Percentiles rank a stretch among this genome's conserved stretches.
Conservation (phyloP, 2,888 invertebrate genomes). For the Noctua janthe region DNA sequence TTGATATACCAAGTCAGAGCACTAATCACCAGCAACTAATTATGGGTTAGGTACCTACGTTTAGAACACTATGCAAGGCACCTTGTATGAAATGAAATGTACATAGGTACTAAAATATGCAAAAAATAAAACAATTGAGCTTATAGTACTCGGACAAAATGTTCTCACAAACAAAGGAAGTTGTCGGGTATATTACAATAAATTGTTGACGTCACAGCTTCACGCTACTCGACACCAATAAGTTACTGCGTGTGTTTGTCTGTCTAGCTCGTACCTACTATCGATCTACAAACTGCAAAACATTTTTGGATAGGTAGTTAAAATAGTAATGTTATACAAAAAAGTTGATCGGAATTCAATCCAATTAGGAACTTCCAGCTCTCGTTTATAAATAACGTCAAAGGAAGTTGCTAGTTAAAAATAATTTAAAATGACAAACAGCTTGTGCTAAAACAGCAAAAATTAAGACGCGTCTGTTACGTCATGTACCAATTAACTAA, state of each 20-base stretch:
- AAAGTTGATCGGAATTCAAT: background rate
- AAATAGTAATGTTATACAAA: background rate
- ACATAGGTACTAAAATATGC: background rate
- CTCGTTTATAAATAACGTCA: background rate
- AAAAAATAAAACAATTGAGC: constrained; percentile 7
- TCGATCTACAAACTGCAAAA: constrained; percentile 13
- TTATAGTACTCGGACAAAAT: background rate
- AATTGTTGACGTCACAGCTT: constrained; percentile 35
- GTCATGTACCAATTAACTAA: constrained; percentile 16
- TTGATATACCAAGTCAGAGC: background rate
- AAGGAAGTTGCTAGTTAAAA: constrained; percentile 40
- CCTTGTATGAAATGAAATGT: background rate
- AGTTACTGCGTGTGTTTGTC: constrained; percentile 1
- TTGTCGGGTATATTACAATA: constrained; percentile 19
- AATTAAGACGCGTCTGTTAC: constrained; percentile 17
- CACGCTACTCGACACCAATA: background rate
- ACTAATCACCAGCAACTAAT: background rate
- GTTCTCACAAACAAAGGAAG: constrained; percentile 43
- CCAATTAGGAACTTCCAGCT: background rate
- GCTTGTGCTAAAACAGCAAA: background rate
- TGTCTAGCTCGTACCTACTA: background rate
- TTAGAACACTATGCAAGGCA: background rate
- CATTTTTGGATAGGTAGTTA: no score
- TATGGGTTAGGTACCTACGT: background rate
- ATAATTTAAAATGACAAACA: constrained; percentile 22